Evolutionary conservation across 1,140 invertebrate genomes (phyloP), one percentile per base, ranked within the genome.

Genomic region (Drosophila trapezifrons): DNA sequence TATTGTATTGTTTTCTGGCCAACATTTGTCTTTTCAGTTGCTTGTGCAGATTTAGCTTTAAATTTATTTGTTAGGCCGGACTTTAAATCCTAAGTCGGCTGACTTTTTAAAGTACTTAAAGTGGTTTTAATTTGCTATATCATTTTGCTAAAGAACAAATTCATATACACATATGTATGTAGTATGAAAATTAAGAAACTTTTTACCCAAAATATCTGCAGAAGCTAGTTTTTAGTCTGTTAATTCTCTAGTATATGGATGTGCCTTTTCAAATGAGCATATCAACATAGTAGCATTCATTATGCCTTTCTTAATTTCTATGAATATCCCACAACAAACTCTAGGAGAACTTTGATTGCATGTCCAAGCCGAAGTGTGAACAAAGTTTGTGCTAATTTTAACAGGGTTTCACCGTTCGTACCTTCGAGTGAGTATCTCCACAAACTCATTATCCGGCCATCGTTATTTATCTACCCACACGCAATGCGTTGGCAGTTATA

Each of bases 391-490:
- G 35, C 65, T 47, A 70, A 58, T 45, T 65, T 66, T 27, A 42
- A 27, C 32, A 10, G 45, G 18, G 9, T 42, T 66, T 42, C 29
- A 18, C 15, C 37, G 47, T 29, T 54, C 4, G 3, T 22, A 46
- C 12, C 17, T 18, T 1, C 9, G 10, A 47, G 22, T 47, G 47
- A 12, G 17, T 52, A 35, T 52, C 17, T 25, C 18, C 27, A 22
- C 40, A 67, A 40, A 70, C 42, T 70, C 67, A 71, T 71, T 71
- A 71, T 58, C 35, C 51, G 35, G 20, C 49, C 42, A 71, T 56
- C 51, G 47, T 54, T 42, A 76, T 67, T 67, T 52, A 67, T 58
- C 73, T 76, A 67, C 73, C 72, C 73, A 76, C 72, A 75, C 72
- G 59, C 37, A 75, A 7, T 56, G 10, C 15, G 49, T 37, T 27